Evolutionary conservation across 2,888 invertebrate genomes (phyloP).

Genomic region (Ennomos fuscantarius): DNA sequence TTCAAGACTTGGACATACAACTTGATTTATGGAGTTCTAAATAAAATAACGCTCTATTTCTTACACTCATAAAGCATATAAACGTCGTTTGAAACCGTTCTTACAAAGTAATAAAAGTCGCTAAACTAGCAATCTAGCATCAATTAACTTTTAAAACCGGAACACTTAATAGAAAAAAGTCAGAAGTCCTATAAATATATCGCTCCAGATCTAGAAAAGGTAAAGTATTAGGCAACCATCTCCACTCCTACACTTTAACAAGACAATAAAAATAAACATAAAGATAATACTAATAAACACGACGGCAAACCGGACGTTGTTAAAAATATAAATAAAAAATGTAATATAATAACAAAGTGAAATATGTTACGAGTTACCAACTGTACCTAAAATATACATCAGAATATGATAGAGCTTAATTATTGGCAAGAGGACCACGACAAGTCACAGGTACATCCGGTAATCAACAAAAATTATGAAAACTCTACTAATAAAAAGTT

Average conservation of each 20-base stretch:
- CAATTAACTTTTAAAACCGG: slow-evolving; percentile 25
- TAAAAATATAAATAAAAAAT: slow-evolving; percentile 34
- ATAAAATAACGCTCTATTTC: slow-evolving; percentile 14
- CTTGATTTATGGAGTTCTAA: slow-evolving; percentile 17
- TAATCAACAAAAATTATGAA: too few relatives aligned
- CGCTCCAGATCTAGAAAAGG: slow-evolving; percentile 24
- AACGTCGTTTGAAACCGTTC: slow-evolving; percentile 19
- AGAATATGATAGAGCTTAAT: slow-evolving; percentile 35
- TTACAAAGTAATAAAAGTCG: slow-evolving; percentile 19
- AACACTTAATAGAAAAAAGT: slow-evolving; percentile 9
- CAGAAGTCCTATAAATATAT: slow-evolving; percentile 26
- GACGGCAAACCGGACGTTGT: slow-evolving; percentile 49
- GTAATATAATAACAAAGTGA: slow-evolving; percentile 6
- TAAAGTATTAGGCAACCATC: slow-evolving; percentile 19
- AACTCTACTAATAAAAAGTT: too few relatives aligned
- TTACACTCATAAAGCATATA: slow-evolving; percentile 20
- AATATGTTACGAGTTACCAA: slow-evolving; percentile 10
- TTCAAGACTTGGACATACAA: slow-evolving; percentile 16
- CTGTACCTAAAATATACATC: slow-evolving; percentile 44
- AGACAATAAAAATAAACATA: slow-evolving; percentile 49
- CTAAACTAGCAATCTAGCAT: slow-evolving; percentile 4
- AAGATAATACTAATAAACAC: slow-evolving; percentile 41
- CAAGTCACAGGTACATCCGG: too few relatives aligned
- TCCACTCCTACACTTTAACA: slow-evolving; percentile 38
- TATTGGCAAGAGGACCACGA: background rate